Percentiles rank a stretch among this genome's conserved stretches.
Conservation (phyloP, 2,888 invertebrate species). For the Argyra leucocephala region DNA sequence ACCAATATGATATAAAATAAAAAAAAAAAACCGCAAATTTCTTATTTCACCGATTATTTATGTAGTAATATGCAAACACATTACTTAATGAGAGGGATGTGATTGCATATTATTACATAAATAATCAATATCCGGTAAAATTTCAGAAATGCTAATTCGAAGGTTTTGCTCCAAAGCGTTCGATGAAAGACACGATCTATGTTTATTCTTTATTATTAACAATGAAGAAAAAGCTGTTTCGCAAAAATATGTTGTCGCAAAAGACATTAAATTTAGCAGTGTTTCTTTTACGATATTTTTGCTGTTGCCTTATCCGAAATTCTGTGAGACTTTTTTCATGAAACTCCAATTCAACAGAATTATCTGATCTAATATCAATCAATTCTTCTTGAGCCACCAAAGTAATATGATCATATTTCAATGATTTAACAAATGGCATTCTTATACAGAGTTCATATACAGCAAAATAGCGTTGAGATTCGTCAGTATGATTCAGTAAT, state of each 20-base stretch:
- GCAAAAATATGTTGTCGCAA: no score
- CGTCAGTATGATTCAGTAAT: constrained; percentile 8
- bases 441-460: constrained; percentile 13
- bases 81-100: constrained; percentile 4
- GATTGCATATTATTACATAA: no score
- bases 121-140: constrained; percentile 14
- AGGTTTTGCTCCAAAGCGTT: constrained; percentile 15
- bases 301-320: no score
- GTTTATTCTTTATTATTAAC: constrained; percentile 14
- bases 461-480: constrained; percentile 12
- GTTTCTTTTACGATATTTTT: no score
- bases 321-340: constrained; percentile 15
- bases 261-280: no score
- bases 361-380: constrained; percentile 18
- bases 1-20: neutral
- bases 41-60: no score
- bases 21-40: neutral
- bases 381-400: constrained; percentile 16
- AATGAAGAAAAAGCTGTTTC: constrained; percentile 17
- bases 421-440: constrained; percentile 12
- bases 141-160: constrained; percentile 12
- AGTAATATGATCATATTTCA: constrained; percentile 12
- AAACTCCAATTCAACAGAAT: constrained; percentile 16
- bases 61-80: no score
- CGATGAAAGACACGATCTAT: constrained; percentile 15